These are phyloP conservation scores for Patella ulyssiponensis DNA, from an alignment of 2,888 invertebrate species.

Conservation along the genomic window DNA sequence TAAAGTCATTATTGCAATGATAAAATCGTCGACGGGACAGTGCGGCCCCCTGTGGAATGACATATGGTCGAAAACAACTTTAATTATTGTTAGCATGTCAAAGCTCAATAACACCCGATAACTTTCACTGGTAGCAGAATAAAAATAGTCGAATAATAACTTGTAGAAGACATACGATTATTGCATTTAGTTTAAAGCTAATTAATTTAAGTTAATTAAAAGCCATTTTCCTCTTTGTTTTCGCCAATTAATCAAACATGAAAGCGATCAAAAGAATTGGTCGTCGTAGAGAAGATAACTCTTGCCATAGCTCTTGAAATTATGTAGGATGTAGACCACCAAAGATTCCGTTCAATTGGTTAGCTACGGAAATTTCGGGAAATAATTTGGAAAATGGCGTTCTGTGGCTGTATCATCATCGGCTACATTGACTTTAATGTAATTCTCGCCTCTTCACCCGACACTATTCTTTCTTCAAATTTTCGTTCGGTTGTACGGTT, in stretches of 20 bases:
- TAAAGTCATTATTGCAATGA: constrained; percentile 8
- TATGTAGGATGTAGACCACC: too few species aligned
- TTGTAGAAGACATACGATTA: neutral
- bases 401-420: too few species aligned
- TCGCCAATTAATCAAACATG: constrained; percentile 6
- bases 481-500: too few species aligned
- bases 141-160: too few species aligned
- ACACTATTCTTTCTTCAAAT: too few species aligned
- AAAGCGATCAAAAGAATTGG: neutral
- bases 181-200: constrained; percentile 8
- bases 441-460: too few species aligned
- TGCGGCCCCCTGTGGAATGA: constrained; percentile 5
- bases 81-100: constrained; percentile 9
- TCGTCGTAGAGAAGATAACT: too few species aligned
- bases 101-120: neutral
- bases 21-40: neutral
- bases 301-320: too few species aligned
- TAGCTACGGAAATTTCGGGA: too few species aligned
- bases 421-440: too few species aligned
- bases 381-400: too few species aligned
- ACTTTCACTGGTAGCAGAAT: neutral
- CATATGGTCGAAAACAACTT: constrained; percentile 9
- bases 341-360: too few species aligned
- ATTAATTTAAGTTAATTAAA: constrained; percentile 13
- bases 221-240: constrained; percentile 6